Conservation (phyloP, 23 tunicate genomes). For the Diplosoma virens region DNA sequence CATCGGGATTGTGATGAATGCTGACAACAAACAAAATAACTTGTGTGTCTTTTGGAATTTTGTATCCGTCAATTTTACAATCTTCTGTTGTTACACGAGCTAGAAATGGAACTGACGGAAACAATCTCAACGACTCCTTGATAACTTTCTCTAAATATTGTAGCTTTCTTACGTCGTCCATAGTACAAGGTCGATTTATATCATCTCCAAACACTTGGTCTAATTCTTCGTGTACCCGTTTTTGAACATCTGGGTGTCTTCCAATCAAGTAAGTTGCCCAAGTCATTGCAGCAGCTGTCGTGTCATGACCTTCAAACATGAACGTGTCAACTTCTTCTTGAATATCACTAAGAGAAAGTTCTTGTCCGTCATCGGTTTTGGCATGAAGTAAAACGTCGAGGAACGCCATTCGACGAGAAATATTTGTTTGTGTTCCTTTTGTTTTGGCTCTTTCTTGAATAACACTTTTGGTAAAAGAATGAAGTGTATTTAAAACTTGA, state of each 20-base stretch:
- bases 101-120: constrained; percentile 92
- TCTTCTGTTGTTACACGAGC: constrained; percentile 77
- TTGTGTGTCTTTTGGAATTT: constrained; percentile 73
- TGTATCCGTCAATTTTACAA: constrained; percentile 49
- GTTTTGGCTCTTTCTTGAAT: constrained; percentile 29
- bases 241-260: constrained; percentile 64
- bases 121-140: constrained; percentile 75
- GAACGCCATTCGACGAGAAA: constrained; percentile 65
- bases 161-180: constrained; percentile 72
- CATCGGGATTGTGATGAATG: constrained; percentile 56
- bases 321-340: constrained; percentile 99
- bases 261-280: constrained; percentile 87
- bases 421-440: not conserved
- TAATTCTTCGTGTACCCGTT: constrained; percentile 71
- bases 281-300: constrained; percentile 98
- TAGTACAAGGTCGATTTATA: constrained; percentile 20
- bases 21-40: constrained; percentile 44
- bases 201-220: constrained; percentile 71
- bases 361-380: constrained; percentile 58
- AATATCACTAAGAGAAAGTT: constrained; percentile 68
- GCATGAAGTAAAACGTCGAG: constrained; percentile 76
- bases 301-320: constrained; percentile 99
- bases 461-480: constrained; percentile 45
- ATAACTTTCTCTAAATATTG: constrained; percentile 73
- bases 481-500: constrained; percentile 24